A percentile compares a stretch with the other conserved stretches of the same genome.
Conservation (phyloP, 2,888 invertebrate genomes). For the Parnassius apollo region DNA sequence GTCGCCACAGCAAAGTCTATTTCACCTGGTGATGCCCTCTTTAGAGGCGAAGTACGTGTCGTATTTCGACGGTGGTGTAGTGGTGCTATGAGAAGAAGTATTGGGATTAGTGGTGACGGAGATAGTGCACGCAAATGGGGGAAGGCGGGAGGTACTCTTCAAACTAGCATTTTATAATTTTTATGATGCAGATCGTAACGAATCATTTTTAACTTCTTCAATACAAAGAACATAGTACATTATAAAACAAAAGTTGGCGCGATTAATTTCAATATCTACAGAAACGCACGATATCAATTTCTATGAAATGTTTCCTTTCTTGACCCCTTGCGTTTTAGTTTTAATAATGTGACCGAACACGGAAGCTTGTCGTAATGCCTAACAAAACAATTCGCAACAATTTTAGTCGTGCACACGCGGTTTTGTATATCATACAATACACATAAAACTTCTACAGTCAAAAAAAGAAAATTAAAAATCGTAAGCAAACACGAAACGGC, state of each 20-base stretch:
- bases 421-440: not conserved
- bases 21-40: no score
- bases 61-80: no score
- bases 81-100: no score
- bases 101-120: no score
- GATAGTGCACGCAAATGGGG: no score
- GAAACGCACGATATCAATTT: constrained; percentile 1
- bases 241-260: not conserved
- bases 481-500: not conserved
- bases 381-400: not conserved
- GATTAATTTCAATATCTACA: not conserved
- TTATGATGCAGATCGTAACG: no score
- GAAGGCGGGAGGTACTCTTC: no score
- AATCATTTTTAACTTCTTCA: no score
- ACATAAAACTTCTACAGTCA: not conserved
- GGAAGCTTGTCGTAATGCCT: constrained; percentile 5
- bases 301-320: constrained; percentile 13
- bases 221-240: no score
- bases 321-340: constrained; percentile 10
- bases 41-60: no score
- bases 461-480: not conserved
- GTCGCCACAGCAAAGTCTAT: no score
- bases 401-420: constrained; percentile 2
- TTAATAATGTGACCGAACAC: constrained; percentile 13
- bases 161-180: no score